Base-by-base conservation (phyloP, 2,113 vertebrate species). In the Pluvianellus socialis region DNA sequence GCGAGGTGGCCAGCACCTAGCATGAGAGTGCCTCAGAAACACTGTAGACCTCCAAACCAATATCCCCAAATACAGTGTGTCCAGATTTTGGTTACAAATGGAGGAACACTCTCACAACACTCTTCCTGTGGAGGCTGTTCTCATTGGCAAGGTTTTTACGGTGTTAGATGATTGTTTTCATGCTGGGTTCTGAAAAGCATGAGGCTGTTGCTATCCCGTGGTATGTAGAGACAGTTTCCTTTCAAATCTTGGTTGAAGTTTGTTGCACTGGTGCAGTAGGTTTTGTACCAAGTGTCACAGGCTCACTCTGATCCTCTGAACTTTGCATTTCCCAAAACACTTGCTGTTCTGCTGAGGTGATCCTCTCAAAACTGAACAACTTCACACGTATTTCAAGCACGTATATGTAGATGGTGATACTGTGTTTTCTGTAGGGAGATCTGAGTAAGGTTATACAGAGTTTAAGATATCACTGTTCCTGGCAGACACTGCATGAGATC, bases 361-460 rank as follows among this genome's bases (percentile, higher is more conserved):
- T 73, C 40, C 26, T 92, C 40, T 79, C 59, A 81, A 87, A 94
- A 81, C 20, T 75, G 58, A 38, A 23, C 30, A 45, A 27, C 33
- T 92, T 79, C 49, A 28, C 55, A 75, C 32, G 26, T 61, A 15
- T 50, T 94, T 93, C 38, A 79, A 35, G 33, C 21, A 21, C 45
- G 9, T 55, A 32, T 5, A 1, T 3, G 2, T 67, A 67, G 55
- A 11, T 4, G 2, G 6, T 80, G 55, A 26, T 50, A 4, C 9
- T 52, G 23, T 38, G 14, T 84, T 83, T 94, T 94, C 62, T 85
- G 5, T 70, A 61, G 63, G 30, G 40, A 90, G 40, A 63, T 58
- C 55, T 79, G 35, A 42, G 27, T 88, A 42, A 56, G n/a, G 27
- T 81, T 80, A 15, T 56, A 17, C 7, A 49, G 67, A 77, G 42